Conservation (phyloP, 2,113 vertebrate species). For the Pseudorectes ferrugineus region DNA sequence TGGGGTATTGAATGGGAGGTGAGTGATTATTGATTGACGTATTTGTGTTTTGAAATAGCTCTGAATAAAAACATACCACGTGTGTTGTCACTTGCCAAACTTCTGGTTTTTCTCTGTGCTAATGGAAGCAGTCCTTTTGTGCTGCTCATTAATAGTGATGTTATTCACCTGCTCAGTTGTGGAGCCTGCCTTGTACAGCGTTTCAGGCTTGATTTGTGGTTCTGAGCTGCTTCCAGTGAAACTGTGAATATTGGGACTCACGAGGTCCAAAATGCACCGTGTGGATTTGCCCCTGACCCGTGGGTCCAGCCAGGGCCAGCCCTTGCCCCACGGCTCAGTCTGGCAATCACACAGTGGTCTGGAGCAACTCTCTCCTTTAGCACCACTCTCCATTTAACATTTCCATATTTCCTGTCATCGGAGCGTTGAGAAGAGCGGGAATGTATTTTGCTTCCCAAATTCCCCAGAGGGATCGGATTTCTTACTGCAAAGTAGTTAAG, state of each 20-base stretch:
- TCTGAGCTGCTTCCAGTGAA: background rate
- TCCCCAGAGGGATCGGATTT: conserved; percentile 5
- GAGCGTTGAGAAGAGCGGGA: background rate
- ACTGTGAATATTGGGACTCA: background rate
- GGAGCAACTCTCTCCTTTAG: background rate
- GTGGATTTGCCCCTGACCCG: background rate
- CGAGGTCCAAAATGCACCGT: accelerated
- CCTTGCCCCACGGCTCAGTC: background rate
- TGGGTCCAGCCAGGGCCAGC: background rate
- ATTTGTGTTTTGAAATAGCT: conserved; percentile 35
- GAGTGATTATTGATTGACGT: conserved; percentile 23
- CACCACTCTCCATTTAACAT: background rate
- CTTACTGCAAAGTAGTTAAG: background rate
- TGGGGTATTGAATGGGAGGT: conserved; percentile 36
- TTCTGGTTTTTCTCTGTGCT: background rate
- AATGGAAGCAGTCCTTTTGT: background rate
- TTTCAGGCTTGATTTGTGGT: background rate
- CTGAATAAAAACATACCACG: background rate
- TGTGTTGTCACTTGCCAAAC: background rate
- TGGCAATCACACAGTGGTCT: background rate
- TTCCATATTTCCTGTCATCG: background rate
- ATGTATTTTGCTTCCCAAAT: conserved; percentile 5
- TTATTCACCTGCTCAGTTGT: background rate
- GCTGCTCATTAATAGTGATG: background rate
- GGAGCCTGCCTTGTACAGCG: background rate